phyloP scores from a whole-genome alignment of 2,113 vertebrate genomes.

The Ctenomys sociabilis region DNA sequence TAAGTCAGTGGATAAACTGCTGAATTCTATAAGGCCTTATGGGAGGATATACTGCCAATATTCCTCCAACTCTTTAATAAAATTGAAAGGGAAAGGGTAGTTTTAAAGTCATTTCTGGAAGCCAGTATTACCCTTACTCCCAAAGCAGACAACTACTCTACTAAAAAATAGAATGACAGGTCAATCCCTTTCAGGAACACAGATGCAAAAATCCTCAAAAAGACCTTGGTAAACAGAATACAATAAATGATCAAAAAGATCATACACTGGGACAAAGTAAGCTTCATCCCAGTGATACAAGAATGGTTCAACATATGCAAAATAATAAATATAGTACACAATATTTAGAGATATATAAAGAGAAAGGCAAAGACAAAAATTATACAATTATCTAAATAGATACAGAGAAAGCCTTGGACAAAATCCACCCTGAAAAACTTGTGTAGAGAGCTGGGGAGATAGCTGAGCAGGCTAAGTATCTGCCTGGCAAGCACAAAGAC shows the following conservation, averaged over 20 bases:
- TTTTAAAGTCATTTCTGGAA: not conserved
- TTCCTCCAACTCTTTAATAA: not conserved
- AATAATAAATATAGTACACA: not conserved
- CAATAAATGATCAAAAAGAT: not conserved
- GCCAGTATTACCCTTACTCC: not conserved
- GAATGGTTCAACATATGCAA: not conserved
- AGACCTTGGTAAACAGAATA: not conserved
- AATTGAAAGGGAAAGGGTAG: not conserved
- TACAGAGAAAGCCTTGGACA: not conserved
- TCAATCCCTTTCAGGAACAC: not conserved
- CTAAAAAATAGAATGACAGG: not conserved
- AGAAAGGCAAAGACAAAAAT: not conserved
- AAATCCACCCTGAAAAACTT: not conserved
- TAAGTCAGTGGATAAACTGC: not conserved
- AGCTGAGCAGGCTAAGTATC: too few relatives aligned
- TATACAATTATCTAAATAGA: not conserved
- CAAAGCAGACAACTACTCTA: not conserved
- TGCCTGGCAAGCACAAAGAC: too few relatives aligned
- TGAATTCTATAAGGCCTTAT: not conserved
- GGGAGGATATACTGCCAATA: not conserved
- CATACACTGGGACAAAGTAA: not conserved
- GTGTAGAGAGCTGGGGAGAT: not conserved
- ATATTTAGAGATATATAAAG: too few relatives aligned
- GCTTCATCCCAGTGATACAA: not conserved
- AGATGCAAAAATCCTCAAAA: not conserved